These are phyloP conservation scores for Chlorops oryzae DNA, from an alignment of 1,140 invertebrate species.

Conservation along the genomic window DNA sequence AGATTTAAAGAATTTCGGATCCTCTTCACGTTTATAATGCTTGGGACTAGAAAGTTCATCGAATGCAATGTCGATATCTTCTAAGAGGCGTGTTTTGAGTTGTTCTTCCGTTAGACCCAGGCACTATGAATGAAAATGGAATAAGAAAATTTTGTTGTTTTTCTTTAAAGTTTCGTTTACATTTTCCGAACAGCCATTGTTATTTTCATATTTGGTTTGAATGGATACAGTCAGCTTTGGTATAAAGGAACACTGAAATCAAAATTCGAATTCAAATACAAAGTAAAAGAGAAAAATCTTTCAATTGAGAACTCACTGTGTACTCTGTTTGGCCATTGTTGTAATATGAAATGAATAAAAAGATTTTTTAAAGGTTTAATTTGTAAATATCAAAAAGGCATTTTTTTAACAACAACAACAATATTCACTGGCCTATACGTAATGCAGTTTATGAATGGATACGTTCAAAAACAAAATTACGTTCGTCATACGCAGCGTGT, in stretches of 20 bases:
- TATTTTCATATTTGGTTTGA: constrained; percentile 84
- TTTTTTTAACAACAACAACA: no score
- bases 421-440: no score
- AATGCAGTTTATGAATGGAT: no score
- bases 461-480: no score
- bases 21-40: constrained; percentile 86
- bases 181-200: constrained; percentile 82
- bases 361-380: no score
- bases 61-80: constrained; percentile 81
- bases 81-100: constrained; percentile 65
- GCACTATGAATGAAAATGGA: constrained; percentile 65
- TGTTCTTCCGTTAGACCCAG: constrained; percentile 68
- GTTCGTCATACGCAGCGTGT: no score
- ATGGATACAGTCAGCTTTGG: constrained; percentile 84
- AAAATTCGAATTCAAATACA: constrained; percentile 17
- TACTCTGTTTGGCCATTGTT: constrained; percentile 50
- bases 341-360: constrained; percentile 12
- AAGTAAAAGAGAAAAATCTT: constrained; percentile 9
- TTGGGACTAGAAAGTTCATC: constrained; percentile 74
- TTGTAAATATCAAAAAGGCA: no score
- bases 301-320: constrained; percentile 51
- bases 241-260: constrained; percentile 83
- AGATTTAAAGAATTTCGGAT: constrained; percentile 77
- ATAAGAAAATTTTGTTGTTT: neutral
- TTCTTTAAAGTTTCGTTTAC: constrained; percentile 53